These are phyloP conservation scores for Chrysemys picta DNA, from an alignment of 2,113 vertebrate genomes.

Conservation along the genomic window DNA sequence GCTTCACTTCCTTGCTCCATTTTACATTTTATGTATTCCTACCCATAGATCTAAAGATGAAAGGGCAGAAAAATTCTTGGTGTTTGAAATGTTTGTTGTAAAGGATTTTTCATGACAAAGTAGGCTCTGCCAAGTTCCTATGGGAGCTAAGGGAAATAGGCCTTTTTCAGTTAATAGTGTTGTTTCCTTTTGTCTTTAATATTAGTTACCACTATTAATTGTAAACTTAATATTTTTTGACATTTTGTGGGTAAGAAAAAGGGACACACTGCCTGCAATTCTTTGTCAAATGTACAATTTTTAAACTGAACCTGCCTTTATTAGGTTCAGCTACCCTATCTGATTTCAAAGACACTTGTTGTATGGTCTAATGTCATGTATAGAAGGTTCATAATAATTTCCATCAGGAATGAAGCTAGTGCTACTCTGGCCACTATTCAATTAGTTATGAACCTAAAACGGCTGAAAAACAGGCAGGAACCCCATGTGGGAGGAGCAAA, in stretches of 20 bases:
- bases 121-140: not conserved
- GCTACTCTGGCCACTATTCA: not conserved
- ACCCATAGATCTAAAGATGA: not conserved
- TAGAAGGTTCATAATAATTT: not conserved
- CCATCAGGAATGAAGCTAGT: not conserved
- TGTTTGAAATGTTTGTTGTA: conserved; percentile 16
- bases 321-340: not conserved
- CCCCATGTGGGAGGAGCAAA: no score
- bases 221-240: not conserved
- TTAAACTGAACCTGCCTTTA: not conserved
- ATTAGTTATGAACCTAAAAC: not conserved
- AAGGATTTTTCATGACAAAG: conserved; percentile 3
- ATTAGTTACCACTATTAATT: not conserved
- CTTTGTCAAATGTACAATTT: not conserved
- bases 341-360: not conserved
- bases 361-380: not conserved
- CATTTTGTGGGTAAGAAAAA: not conserved
- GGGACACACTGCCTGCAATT: not conserved
- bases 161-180: not conserved
- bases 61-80: conserved; percentile 15
- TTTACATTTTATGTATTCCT: conserved; percentile 23
- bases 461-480: not conserved
- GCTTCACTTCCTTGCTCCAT: not conserved
- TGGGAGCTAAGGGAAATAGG: not conserved
- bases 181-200: not conserved